These are phyloP conservation scores for Lepisosteus oculatus DNA, from an alignment of 2,113 vertebrate species.

Conservation along the genomic window DNA sequence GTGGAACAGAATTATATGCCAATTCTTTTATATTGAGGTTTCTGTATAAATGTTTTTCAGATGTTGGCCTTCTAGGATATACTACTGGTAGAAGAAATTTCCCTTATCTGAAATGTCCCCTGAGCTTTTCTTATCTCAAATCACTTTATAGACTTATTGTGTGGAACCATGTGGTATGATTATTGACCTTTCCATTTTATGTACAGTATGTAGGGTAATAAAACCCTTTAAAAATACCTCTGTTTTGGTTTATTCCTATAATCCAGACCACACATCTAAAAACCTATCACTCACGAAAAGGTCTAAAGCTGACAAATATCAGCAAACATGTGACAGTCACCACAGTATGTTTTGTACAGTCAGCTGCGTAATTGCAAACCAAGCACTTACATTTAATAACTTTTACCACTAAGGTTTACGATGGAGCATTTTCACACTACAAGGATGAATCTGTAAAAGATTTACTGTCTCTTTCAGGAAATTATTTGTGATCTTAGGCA, in stretches of 20 bases:
- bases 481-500: too few relatives aligned
- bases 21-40: not conserved
- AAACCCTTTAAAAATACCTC: not conserved
- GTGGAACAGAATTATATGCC: too few relatives aligned
- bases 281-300: too few relatives aligned
- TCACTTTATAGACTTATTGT: conserved; percentile 18
- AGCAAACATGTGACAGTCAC: conserved; percentile 7
- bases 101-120: too few relatives aligned
- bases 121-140: conserved; percentile 2
- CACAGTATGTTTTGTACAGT: not conserved
- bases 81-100: too few relatives aligned
- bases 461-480: too few relatives aligned
- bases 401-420: not conserved
- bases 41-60: not conserved
- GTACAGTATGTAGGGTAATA: not conserved
- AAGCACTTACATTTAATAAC: not conserved
- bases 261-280: too few relatives aligned
- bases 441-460: too few relatives aligned
- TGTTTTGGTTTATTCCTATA: too few relatives aligned
- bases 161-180: not conserved
- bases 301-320: not conserved
- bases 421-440: too few relatives aligned
- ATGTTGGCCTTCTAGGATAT: too few relatives aligned
- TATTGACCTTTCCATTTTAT: not conserved
- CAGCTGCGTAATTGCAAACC: not conserved